Conservation (phyloP, 2,797 vertebrate species). For the Morelia viridis region DNA sequence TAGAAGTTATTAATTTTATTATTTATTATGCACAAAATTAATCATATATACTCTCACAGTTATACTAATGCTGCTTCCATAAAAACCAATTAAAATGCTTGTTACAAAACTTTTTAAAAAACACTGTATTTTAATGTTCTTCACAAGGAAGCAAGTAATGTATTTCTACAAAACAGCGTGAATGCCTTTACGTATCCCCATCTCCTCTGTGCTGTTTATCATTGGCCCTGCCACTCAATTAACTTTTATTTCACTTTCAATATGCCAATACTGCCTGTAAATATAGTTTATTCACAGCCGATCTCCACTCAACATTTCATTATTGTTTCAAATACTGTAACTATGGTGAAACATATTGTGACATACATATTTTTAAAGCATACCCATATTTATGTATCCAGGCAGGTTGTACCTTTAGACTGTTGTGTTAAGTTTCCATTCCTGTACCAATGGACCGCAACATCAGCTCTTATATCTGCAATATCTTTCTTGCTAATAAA, state of each 20-base stretch:
- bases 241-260: not conserved
- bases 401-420: not conserved
- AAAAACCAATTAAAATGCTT: no score
- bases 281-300: not conserved
- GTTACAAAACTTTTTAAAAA: no score
- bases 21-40: no score
- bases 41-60: no score
- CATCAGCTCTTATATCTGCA: no score
- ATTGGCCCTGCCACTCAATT: not conserved
- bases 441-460: not conserved
- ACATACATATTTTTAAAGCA: not conserved
- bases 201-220: no score
- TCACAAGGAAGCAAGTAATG: not conserved
- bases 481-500: no score
- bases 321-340: no score
- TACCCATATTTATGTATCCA: not conserved
- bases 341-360: not conserved
- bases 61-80: no score
- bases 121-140: no score
- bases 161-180: not conserved
- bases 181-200: not conserved
- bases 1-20: no score
- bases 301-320: no score
- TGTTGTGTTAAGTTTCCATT: not conserved
- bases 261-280: not conserved